These are phyloP conservation scores for Condylostylus longicornis DNA, from an alignment of 1,140 invertebrate genomes.

Conservation along the genomic window DNA sequence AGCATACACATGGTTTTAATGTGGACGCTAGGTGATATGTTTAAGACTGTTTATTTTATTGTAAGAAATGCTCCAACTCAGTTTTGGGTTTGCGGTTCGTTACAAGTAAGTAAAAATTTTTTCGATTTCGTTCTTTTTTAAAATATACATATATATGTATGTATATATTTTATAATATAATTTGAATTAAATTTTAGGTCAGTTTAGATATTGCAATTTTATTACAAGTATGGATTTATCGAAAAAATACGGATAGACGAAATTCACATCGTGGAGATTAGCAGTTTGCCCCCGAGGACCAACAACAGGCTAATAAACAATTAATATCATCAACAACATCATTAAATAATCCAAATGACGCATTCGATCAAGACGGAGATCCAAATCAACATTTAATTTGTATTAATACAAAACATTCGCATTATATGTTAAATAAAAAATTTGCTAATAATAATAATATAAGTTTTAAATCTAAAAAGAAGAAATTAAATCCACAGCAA, in stretches of 20 bases:
- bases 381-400: background rate
- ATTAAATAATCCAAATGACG: too few relatives aligned
- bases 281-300: slow-evolving; percentile 38
- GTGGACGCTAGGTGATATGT: slow-evolving; percentile 91
- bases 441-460: too few relatives aligned
- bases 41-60: slow-evolving; percentile 95
- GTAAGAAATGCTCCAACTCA: slow-evolving; percentile 77
- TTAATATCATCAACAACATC: slow-evolving; percentile 11
- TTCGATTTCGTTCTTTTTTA: slow-evolving; percentile 50
- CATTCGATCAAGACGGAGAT: too few relatives aligned
- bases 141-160: too few relatives aligned
- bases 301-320: slow-evolving; percentile 25
- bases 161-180: too few relatives aligned
- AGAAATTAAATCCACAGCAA: too few relatives aligned
- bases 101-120: slow-evolving; percentile 79
- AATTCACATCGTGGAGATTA: slow-evolving; percentile 46
- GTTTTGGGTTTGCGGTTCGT: slow-evolving; percentile 86
- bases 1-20: slow-evolving; percentile 87
- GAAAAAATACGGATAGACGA: slow-evolving; percentile 42
- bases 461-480: too few relatives aligned
- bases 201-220: slow-evolving; percentile 36
- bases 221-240: slow-evolving; percentile 47
- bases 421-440: too few relatives aligned
- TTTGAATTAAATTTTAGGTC: too few relatives aligned
- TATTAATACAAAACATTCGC: too few relatives aligned